Base-by-base conservation (phyloP, 2,888 invertebrate species). In the Halictus ligatus region DNA sequence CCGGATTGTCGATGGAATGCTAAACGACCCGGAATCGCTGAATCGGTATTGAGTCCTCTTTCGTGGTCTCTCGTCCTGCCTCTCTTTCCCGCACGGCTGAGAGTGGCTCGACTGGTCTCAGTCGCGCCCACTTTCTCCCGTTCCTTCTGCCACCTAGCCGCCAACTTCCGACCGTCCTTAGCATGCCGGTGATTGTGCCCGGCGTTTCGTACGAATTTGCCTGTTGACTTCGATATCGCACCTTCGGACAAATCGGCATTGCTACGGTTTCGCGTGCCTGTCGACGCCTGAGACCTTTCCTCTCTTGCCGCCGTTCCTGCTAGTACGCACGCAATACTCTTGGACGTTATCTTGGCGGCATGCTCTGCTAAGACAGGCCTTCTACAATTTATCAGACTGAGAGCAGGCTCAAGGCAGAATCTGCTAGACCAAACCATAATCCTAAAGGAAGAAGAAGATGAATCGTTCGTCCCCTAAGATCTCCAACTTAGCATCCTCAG, bases 11-110 rank as follows among this genome's bases (percentile, higher is more conserved):
- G 92, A 93, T 91, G 91, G 89, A 92, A 93, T 92, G 91, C 91
- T 90, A 92, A 93, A 93, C 92, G 92, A 92, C 91, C 91, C 88
- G 90, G 90, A 92, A 93, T 91, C 89, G 90, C 85, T 91, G 89
- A 91, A 93, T 91, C 91, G 92, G 90, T 90, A 92, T 90, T 89
- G 91, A 90, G 86, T 87, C 86, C 88, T 88, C 89, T 90, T 83
- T 83, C 84, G 80, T 77, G 76, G 82, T 79, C 75, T 88, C 82
- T 87, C 87, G 75, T 83, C 60, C 78, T 75, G 78, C 84, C 74
- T 82, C 83, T 85, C 85, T 58, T 54, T 79, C 84, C 80, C 75
- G 81, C 80, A 73, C 71, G 72, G 58, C 67, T 15, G 54, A 64
- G 60, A 46, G 64, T 46, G 40, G 54, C 72, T 76, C 64, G 48